Percentiles rank a stretch among this genome's conserved stretches.
Conservation (phyloP, 2,888 invertebrate species). For the Eudasyphora cyanicolor region DNA sequence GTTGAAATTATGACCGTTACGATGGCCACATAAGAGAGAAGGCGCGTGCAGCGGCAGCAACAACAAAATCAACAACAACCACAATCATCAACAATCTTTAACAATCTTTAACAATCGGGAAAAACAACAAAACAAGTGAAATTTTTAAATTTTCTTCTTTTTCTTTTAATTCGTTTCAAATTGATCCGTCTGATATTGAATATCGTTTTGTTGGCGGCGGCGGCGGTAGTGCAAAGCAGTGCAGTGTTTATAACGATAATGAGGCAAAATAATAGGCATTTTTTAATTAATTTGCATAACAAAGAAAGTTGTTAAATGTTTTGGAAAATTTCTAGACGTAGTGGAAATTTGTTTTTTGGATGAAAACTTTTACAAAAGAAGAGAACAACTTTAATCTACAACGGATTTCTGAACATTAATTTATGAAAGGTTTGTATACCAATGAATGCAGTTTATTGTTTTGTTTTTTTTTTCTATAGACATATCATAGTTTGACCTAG, state of each 20-base stretch:
- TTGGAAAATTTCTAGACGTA: too few relatives aligned
- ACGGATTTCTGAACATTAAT: too few relatives aligned
- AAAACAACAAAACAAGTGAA: slow-evolving; percentile 34
- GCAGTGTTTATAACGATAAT: slow-evolving; percentile 12
- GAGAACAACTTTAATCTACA: background rate
- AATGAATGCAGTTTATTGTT: background rate
- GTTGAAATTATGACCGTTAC: slow-evolving; percentile 18
- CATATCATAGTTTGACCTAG: background rate
- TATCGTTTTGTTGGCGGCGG: background rate
- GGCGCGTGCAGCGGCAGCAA: background rate
- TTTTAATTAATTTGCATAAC: slow-evolving; percentile 53
- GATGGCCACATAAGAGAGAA: background rate
- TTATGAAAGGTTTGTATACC: slow-evolving; percentile 26
- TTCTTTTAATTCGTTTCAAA: background rate
- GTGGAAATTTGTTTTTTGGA: background rate
- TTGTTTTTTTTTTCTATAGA: background rate
- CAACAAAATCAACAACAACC: background rate
- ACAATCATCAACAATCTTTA: background rate
- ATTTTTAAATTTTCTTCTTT: slow-evolving; percentile 28
- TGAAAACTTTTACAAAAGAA: background rate
- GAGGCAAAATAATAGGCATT: background rate
- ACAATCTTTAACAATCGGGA: background rate
- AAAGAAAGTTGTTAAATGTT: slow-evolving; percentile 27
- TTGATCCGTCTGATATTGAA: background rate
- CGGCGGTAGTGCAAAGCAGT: too few relatives aligned